Conservation (phyloP, 2,797 vertebrate genomes). For the Erethizon dorsatum region DNA sequence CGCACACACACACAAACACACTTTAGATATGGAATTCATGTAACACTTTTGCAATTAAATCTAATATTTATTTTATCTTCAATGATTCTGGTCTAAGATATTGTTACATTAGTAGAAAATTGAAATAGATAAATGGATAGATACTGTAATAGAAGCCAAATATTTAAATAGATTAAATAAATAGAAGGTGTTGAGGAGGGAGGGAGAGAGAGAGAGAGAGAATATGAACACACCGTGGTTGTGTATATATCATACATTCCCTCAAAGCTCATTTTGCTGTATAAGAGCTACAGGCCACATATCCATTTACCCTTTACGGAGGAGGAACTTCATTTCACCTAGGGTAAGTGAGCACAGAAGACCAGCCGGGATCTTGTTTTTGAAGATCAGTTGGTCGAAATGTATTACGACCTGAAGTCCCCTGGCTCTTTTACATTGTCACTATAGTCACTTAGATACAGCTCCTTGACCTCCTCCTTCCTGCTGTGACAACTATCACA, state of each 20-base stretch:
- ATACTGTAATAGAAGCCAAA: not conserved
- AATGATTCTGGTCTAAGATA: not conserved
- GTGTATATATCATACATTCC: not conserved
- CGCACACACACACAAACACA: not conserved
- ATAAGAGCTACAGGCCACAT: not conserved
- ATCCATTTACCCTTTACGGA: not conserved
- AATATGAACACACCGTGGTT: not conserved
- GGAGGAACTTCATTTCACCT: not conserved
- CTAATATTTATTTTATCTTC: not conserved
- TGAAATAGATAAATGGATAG: too few relatives aligned
- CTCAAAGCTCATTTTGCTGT: not conserved
- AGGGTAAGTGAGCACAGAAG: not conserved
- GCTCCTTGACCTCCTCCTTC: not conserved
- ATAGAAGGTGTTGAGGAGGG: accelerated
- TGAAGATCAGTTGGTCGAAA: not conserved
- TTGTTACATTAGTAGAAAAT: not conserved
- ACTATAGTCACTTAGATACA: not conserved
- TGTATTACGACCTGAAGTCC: not conserved
- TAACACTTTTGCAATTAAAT: not conserved
- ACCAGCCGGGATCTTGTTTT: not conserved
- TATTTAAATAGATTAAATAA: too few relatives aligned
- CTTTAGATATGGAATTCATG: not conserved
- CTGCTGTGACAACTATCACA: accelerated
- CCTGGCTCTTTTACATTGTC: not conserved
- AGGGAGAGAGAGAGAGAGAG: not conserved